A percentile compares a stretch with the other conserved stretches of the same genome.
Evolutionary conservation across 2,888 invertebrate species (phyloP).

Genomic region (Hoplodrina ambigua): DNA sequence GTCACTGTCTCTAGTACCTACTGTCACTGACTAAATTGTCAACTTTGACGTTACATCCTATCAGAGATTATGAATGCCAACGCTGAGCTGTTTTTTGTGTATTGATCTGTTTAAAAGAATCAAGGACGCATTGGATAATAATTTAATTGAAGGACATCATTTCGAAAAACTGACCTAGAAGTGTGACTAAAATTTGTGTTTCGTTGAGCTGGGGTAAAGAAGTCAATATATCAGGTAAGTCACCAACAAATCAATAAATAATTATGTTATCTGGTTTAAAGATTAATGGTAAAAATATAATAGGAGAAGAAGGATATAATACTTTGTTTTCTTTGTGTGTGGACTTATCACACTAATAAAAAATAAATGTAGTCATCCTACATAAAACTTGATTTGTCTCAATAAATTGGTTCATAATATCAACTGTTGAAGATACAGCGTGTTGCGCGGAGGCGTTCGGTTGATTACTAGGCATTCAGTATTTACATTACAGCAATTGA

Average conservation of each 20-base stretch:
- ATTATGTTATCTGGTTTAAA: slow-evolving; percentile 13
- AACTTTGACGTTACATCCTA: slow-evolving; percentile 26
- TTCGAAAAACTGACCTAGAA: slow-evolving; percentile 31
- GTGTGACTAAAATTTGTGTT: slow-evolving; percentile 33
- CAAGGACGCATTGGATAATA: slow-evolving; percentile 56
- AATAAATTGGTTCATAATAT: slow-evolving; percentile 13
- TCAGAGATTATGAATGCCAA: slow-evolving; percentile 50
- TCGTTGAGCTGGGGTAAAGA: slow-evolving; percentile 16
- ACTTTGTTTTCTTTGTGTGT: slow-evolving; percentile 6
- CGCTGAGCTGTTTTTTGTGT: slow-evolving; percentile 73
- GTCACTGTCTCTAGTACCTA: background rate
- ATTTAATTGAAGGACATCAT: slow-evolving; percentile 48
- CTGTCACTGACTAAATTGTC: slow-evolving; percentile 11
- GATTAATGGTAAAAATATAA: slow-evolving; percentile 17
- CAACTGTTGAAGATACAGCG: slow-evolving; percentile 22
- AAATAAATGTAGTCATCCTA: background rate
- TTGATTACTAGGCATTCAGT: slow-evolving; percentile 11
- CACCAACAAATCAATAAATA: slow-evolving; percentile 47
- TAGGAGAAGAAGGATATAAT: slow-evolving; percentile 13
- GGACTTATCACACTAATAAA: background rate
- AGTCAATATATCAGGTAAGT: slow-evolving; percentile 56
- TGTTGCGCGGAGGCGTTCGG: slow-evolving; percentile 12
- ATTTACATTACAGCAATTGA: slow-evolving; percentile 21
- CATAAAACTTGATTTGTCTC: background rate
- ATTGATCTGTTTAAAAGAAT: slow-evolving; percentile 70